Evolutionary conservation across 1,140 invertebrate genomes (phyloP), one percentile per base, ranked within the genome.

Genomic region (Ruditapes philippinarum): DNA sequence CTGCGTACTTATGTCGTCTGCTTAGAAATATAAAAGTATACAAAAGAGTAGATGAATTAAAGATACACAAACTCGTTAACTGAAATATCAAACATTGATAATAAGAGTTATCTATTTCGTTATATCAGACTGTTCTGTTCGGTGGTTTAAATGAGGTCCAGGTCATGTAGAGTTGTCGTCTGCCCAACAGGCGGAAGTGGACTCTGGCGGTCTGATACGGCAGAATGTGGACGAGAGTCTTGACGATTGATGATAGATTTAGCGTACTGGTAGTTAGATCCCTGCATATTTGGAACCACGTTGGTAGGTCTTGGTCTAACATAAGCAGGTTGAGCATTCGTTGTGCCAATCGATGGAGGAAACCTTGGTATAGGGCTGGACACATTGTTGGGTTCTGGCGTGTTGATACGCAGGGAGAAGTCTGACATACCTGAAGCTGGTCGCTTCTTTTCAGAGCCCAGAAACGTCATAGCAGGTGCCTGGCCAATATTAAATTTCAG

Each of bases 161-260:
- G n/a, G n/a, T n/a, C n/a, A n/a, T n/a, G n/a, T n/a, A n/a, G n/a
- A n/a, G n/a, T n/a, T n/a, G n/a, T n/a, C n/a, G 40, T 76, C 25
- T 45, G n/a, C 14, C 57, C 36, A 9, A 81, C 79, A 12, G 79
- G 79, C 0, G 79, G 51, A 7, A 81, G 57, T 42, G 79, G 79
- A 19, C 79, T 81, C n/a, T 81, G 54, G 5, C 79, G n/a, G 4
- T 42, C 79, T 7, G 33, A 40, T n/a, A 60, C 22, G 4, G 54
- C n/a, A 19, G 57, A 36, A 14, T 60, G 54, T 33, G 79, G 22
- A 1, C 51, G 31, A 36, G 79, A 81, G 45, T 73, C 68, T 42
- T 62, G 57, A 2, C n/a, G 5, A 28, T 4, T 25, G 28, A 4
- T 62, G 19, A 62, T 4, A 62, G 57, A 62, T 9, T 4, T 62